Evolutionary conservation across 2,113 vertebrate species (phyloP), one percentile per base, ranked within the genome.

Genomic region (Apistogramma diplotaenia): DNA sequence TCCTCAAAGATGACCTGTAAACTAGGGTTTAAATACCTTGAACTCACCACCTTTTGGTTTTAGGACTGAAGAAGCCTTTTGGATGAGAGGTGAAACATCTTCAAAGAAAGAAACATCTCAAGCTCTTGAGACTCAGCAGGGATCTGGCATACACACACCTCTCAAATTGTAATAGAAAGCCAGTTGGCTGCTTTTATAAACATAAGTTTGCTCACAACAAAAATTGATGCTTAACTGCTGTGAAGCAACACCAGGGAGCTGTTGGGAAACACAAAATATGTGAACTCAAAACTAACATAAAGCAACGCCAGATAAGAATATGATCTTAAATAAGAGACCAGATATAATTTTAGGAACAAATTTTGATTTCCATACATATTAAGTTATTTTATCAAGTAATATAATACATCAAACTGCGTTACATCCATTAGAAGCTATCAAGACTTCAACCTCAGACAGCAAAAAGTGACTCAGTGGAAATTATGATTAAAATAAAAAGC

Each of bases 371-470:
- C 33, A 61, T 29, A 23, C 29, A 46, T 37, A 70, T 75, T 60
- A 55, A 55, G 27, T 77, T 60, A 53, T 19, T 56, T 70, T 77
- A 7, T 75, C 37, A 23, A 57, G 27, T 43, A 6, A 71, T 37
- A 75, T 57, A 51, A 65, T 21, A 74, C 78, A 87, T 57, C 35
- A 78, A 73, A 79, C 40, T 76, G 56, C 71, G 55, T 82, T 23
- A 60, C 53, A 62, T 79, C 71, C 31, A 76, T 57, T 21, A 55
- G 5, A 73, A 79, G 23, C 57, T n/a, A 54, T 61, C n/a, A 19
- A 78, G 19, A 25, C 25, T 65, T 74, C 23, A 67, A 56, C 31
- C 13, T 27, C 61, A 80, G n/a, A 81, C 27, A 71, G 37, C 35
- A 80, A 59, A 85, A 79, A 51, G 65, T 60, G 43, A 79, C 23